Percentiles rank a stretch among this genome's conserved stretches.
These are phyloP conservation scores for Cricetomys ansorgei DNA, from an alignment of 2,113 vertebrate genomes.

Conservation along the genomic window DNA sequence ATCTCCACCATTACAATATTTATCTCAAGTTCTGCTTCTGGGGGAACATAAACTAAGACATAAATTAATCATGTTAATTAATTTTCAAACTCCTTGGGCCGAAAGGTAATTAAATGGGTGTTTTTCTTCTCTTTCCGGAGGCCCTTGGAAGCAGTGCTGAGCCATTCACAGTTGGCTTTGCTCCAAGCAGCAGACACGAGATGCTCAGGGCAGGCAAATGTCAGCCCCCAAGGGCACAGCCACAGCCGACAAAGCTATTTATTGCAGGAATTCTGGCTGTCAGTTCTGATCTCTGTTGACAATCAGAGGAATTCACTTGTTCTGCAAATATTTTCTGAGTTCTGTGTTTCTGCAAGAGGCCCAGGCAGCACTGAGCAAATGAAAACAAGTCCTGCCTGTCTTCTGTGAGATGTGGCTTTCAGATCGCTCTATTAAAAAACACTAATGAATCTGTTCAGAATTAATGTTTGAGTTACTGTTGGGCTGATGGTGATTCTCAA, in stretches of 20 bases:
- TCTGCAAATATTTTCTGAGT: slow-evolving; percentile 80
- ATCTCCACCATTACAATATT: slow-evolving; percentile 24
- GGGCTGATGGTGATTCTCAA: slow-evolving; percentile 5
- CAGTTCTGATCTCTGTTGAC: slow-evolving; percentile 64
- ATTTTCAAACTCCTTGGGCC: slow-evolving; percentile 49
- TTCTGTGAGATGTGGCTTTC: slow-evolving; percentile 65
- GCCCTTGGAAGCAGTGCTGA: slow-evolving; percentile 47
- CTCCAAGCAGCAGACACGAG: neutral
- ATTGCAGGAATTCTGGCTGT: slow-evolving; percentile 69
- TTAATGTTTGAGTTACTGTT: slow-evolving; percentile 45
- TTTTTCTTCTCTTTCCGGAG: slow-evolving; percentile 53
- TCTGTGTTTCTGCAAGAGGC: slow-evolving; percentile 58
- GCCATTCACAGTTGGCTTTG: slow-evolving; percentile 1
- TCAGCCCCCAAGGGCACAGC: slow-evolving; percentile 52
- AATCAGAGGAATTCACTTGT: slow-evolving; percentile 73
- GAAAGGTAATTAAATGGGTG: slow-evolving; percentile 54
- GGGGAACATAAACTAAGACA: slow-evolving; percentile 54
- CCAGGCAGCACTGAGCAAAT: neutral
- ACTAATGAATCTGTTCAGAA: slow-evolving; percentile 57
- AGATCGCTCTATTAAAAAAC: slow-evolving; percentile 45
- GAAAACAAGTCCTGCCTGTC: slow-evolving; percentile 70
- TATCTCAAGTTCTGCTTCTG: slow-evolving; percentile 61
- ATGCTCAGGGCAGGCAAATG: slow-evolving; percentile 39
- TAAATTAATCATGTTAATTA: slow-evolving; percentile 68
- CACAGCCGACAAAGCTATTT: slow-evolving; percentile 68